phyloP scores from a whole-genome alignment of 1,140 invertebrate genomes.

The Ridgeia piscesae region DNA sequence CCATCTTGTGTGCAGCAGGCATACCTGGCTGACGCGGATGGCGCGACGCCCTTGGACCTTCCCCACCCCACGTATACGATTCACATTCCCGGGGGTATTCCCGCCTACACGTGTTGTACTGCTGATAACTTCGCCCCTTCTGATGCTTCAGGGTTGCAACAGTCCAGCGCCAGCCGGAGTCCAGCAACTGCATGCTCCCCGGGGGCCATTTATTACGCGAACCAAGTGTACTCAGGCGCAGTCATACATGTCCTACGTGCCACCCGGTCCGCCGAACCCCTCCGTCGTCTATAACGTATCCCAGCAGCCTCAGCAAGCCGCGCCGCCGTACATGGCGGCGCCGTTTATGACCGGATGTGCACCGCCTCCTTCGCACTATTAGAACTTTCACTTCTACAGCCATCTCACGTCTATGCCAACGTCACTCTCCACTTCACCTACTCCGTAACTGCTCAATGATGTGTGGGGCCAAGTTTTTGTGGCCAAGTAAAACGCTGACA shows the following conservation, averaged over 20 bases:
- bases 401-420: neutral
- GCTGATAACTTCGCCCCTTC: neutral
- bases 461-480: neutral
- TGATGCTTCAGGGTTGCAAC: neutral
- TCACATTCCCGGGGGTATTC: neutral
- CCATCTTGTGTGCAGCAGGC: neutral
- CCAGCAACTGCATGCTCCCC: neutral
- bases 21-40: neutral
- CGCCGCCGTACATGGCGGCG: neutral
- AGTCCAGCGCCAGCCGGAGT: neutral
- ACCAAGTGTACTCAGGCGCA: neutral
- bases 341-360: neutral
- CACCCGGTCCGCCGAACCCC: neutral
- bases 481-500: neutral
- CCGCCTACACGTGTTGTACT: neutral
- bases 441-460: neutral
- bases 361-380: neutral
- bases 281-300: neutral
- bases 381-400: neutral
- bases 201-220: neutral
- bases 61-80: slow-evolving; percentile 18
- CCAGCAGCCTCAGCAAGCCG: neutral
- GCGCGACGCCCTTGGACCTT: neutral
- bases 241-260: neutral
- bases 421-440: neutral